phyloP scores from a whole-genome alignment of 2,797 vertebrate genomes.

The Cyprinodon diabolis region DNA sequence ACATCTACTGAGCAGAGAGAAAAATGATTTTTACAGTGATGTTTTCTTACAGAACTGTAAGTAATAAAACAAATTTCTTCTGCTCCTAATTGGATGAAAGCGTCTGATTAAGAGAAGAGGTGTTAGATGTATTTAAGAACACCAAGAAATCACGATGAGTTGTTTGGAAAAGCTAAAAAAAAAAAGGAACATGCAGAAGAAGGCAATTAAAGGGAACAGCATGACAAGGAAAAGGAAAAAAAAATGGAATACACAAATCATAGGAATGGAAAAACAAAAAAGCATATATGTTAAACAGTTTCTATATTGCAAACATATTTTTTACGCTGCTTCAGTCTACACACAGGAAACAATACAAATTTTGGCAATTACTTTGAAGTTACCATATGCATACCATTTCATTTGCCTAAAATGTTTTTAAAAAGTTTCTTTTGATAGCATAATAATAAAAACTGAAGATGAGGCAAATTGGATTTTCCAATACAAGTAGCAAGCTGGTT shows the following conservation, averaged over 20 bases:
- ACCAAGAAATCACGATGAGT: background rate
- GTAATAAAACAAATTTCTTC: background rate
- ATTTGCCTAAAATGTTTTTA: too few species aligned
- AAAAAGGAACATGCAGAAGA: background rate
- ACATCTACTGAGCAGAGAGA: constrained; percentile 14
- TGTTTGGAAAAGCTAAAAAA: background rate
- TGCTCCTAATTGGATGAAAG: constrained; percentile 34
- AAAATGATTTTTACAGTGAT: background rate
- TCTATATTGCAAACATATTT: background rate
- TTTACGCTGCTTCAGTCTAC: background rate
- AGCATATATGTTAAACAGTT: background rate
- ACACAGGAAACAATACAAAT: background rate
- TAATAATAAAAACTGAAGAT: background rate
- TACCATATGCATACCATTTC: background rate
- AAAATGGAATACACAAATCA: background rate
- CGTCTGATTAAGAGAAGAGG: background rate
- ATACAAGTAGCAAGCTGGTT: background rate
- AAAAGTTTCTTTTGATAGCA: background rate
- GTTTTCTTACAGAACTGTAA: background rate
- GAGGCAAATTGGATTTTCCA: background rate
- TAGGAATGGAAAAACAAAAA: background rate
- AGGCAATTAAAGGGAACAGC: background rate
- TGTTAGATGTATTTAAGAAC: background rate
- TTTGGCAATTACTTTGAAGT: background rate
- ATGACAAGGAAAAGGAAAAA: background rate